phyloP scores from a whole-genome alignment of 1,140 invertebrate genomes.

The Delia radicum region DNA sequence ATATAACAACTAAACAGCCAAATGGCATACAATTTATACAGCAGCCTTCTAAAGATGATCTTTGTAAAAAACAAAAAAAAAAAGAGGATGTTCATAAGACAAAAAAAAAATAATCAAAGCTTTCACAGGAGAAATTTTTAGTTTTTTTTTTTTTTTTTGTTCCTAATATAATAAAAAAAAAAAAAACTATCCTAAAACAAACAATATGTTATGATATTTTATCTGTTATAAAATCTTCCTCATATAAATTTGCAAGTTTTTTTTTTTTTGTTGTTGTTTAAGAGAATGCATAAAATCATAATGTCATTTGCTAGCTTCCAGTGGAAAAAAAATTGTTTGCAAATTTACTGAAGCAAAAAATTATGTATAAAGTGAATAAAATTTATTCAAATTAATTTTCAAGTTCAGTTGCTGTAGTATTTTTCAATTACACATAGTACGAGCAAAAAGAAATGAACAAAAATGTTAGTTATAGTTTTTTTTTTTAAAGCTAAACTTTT shows the following conservation, averaged over 20 bases:
- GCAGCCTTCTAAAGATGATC: constrained; percentile 8
- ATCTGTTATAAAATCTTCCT: constrained; percentile 11
- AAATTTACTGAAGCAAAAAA: background rate
- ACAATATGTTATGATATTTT: constrained; percentile 19
- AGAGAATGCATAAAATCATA: background rate
- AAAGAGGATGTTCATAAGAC: background rate
- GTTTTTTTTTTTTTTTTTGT: background rate
- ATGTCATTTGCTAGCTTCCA: background rate
- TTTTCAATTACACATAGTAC: too few species aligned
- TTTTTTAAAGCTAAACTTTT: too few species aligned
- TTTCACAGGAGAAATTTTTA: constrained; percentile 17
- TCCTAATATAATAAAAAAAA: background rate
- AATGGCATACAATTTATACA: background rate
- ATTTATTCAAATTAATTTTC: constrained; percentile 21
- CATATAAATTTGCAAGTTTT: background rate
- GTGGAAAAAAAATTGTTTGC: background rate
- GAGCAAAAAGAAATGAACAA: background rate
- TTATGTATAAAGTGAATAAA: background rate
- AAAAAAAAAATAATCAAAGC: background rate
- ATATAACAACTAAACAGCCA: background rate
- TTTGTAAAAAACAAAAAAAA: background rate
- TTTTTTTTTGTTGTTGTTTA: background rate
- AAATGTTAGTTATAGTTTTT: too few species aligned
- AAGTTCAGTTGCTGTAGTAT: background rate
- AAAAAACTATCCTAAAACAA: background rate